Evolutionary conservation across 2,888 invertebrate genomes (phyloP).

Genomic region (Amorpha juglandis): DNA sequence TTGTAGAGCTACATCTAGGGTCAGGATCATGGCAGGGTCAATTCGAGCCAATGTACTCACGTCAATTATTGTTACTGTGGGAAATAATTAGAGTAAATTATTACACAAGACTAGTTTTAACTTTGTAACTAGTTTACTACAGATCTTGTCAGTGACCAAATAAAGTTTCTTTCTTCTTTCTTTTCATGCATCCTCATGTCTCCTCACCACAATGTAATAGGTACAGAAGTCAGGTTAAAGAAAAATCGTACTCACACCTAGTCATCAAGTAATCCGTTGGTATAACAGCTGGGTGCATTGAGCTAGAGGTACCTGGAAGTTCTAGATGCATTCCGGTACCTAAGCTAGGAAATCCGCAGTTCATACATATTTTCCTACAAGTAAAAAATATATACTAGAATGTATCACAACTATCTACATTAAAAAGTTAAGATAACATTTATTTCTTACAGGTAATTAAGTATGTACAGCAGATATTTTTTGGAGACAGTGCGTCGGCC

Average conservation of each 20-base stretch:
- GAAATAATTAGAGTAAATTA: conserved; percentile 19
- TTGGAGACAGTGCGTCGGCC: no score
- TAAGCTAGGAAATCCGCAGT: conserved; percentile 61
- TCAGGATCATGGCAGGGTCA: conserved; percentile 47
- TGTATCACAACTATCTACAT: neutral
- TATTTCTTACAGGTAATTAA: no score
- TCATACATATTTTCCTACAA: conserved; percentile 62
- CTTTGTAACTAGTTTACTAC: no score
- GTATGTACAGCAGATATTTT: no score
- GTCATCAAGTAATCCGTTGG: conserved; percentile 62
- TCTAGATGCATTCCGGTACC: conserved; percentile 67
- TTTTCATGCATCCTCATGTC: no score
- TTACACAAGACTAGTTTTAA: no score
- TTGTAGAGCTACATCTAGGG: conserved; percentile 59
- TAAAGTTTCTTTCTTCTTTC: no score
- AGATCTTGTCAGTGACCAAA: no score
- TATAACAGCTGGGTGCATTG: conserved; percentile 64
- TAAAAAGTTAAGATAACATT: neutral
- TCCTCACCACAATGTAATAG: no score
- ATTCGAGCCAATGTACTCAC: conserved; percentile 45
- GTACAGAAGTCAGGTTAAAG: no score
- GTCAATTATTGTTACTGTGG: conserved; percentile 60
- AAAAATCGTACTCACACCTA: conserved; percentile 50
- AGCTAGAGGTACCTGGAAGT: conserved; percentile 44
- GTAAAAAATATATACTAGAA: no score